phyloP scores from a whole-genome alignment of 1,140 invertebrate species.

The Drosophila kikkawai region DNA sequence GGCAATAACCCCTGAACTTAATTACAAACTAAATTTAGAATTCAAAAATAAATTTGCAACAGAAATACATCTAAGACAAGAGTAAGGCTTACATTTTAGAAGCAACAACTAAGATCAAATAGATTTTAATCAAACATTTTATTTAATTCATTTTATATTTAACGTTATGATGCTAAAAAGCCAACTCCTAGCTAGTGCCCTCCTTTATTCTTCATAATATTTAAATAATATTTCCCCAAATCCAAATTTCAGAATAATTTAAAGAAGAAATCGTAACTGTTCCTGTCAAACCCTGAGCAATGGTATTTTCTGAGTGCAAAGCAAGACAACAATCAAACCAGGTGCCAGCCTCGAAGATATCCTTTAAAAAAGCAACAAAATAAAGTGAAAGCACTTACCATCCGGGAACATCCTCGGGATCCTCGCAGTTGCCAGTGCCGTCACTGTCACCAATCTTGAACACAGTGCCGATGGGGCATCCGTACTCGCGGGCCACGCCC shows the following conservation, averaged over 20 bases:
- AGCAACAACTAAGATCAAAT: neutral
- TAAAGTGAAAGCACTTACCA: constrained; percentile 89
- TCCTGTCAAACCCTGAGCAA: neutral
- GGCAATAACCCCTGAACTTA: constrained; percentile 36
- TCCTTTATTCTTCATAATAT: neutral
- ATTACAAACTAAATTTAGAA: neutral
- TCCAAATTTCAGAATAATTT: neutral
- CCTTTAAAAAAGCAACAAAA: neutral
- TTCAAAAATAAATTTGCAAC: no score
- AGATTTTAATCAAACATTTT: no score
- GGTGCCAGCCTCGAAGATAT: constrained; percentile 36
- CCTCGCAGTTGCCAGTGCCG: constrained; percentile 95
- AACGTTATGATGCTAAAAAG: neutral
- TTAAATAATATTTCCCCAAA: neutral
- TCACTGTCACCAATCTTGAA: constrained; percentile 97
- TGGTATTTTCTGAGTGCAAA: constrained; percentile 30
- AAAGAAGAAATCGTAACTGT: neutral
- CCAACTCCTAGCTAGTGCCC: neutral
- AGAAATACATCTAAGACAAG: neutral
- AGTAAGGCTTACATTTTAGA: no score
- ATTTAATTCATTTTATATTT: neutral
- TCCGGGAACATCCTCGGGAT: constrained; percentile 96
- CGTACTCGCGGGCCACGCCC: constrained; percentile 95
- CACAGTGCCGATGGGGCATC: constrained; percentile 97
- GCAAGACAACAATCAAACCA: constrained; percentile 58